Evolutionary conservation across 2,888 invertebrate genomes (phyloP), one percentile per base, ranked within the genome.

Genomic region (Eupithecia vulgata): DNA sequence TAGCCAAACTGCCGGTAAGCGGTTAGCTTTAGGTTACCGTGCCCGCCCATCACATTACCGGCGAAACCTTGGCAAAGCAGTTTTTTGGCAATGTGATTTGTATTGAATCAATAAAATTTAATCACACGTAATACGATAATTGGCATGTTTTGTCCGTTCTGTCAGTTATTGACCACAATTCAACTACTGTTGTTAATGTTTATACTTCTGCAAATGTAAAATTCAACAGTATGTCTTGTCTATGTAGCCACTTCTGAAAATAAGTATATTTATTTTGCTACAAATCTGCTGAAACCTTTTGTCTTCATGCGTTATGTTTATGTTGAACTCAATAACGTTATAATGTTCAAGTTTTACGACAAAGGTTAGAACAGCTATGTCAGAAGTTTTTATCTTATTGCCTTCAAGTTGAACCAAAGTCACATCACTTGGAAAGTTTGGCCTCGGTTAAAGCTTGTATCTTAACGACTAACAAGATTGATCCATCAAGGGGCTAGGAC

Each of bases 401-500:
- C 40, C 40, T 42, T 37, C 37, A 74, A 71, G 12, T 35, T 25
- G n/a, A 68, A 74, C 65, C 13, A 45, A 61, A 71, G 10, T 59
- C 42, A 21, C 66, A 71, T 66, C 62, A 64, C 62, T 64, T 64
- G 35, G 48, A 68, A 67, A 71, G 40, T 62, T 40, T 17, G 61
- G 17, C 30, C 68, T 74, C 25, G 35, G 48, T 40, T 48, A 21
- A 34, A 57, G 52, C 42, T 48, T 62, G 64, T 68, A 68, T 74
- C 71, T 71, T 66, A 74, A 72, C 72, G 42, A 69, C 67, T 42
- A 68, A 66, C 75, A 61, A 77, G 72, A 80, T 80, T 76, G 75
- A 74, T 76, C 76, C 77, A 70, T 79, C 74, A 75, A 72, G 70
- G 64, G 64, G 70, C 70, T 69, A 74, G 40, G 76, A 74, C 73